Evolutionary conservation across 2,113 vertebrate species (phyloP), one percentile per base, ranked within the genome.

Genomic region (Pipra filicauda): DNA sequence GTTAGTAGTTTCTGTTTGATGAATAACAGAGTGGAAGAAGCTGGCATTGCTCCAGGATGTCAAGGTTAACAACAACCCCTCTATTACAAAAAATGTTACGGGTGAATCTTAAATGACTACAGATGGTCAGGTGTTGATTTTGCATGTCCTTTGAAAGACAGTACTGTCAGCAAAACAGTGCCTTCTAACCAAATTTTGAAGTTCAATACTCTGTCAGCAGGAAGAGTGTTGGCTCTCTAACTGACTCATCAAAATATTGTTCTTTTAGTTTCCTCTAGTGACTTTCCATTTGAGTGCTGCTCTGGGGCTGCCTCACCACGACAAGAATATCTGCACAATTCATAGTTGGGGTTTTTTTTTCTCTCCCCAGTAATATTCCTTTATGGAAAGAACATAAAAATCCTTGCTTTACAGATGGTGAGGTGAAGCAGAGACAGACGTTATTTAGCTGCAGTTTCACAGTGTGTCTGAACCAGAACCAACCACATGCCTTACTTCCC

Each of bases 111-210:
- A 93, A 96, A 96, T 73, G 76, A 93, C 76, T 92, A 73, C 93
- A 97, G 95, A 96, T 96, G 95, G 92, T 96, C 96, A 93, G 91
- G 80, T 72, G 83, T 94, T 95, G 96, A 94, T 96, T 95, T 73
- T 92, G 94, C 73, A 69, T 65, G 95, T 76, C 96, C 92, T 96
- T 20, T 92, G 86, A 96, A 97, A 96, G 88, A 92, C 80, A 93
- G 80, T 93, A 17, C 73, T 66, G 95, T 97, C 96, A 96, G 96
- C 96, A 97, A 51, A 91, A 87, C 86, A 33, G 65, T 92, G 57
- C 61, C 93, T 94, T 97, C 96, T 93, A 93, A 93, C 96, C 95
- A 94, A 88, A 93, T 94, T 74, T 4, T 91, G 95, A 92, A 97
- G 95, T 93, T 92, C 93, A 96, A 15, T 61, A 67, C 48, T 28